Percentiles rank a stretch among this genome's conserved stretches.
phyloP scores from a whole-genome alignment of 2,797 vertebrate genomes.

The Anguilla obscura region DNA sequence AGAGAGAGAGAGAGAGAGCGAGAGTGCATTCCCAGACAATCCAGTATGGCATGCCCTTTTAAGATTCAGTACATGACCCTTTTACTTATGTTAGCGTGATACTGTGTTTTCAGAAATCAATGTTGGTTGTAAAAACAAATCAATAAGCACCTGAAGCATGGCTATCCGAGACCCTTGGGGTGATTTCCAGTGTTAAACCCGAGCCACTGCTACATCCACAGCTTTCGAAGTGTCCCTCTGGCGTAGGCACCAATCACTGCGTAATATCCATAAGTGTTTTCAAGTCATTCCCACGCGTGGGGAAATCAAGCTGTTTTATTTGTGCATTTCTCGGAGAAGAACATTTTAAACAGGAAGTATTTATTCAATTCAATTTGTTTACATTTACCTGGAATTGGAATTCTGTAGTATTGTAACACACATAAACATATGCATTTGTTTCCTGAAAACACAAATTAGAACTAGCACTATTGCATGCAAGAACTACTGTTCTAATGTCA shows the following conservation, averaged over 20 bases:
- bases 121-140: not conserved
- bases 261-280: slow-evolving; percentile 29
- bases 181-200: not conserved
- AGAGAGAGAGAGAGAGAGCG: not conserved
- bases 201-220: not conserved
- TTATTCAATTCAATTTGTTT: slow-evolving; percentile 10
- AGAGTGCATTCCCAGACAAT: not conserved
- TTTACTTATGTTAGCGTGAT: not conserved
- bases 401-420: not conserved
- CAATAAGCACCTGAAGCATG: slow-evolving; percentile 6
- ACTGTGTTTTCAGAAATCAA: not conserved
- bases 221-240: slow-evolving; percentile 8
- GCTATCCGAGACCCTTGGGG: not conserved
- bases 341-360: not conserved
- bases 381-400: too few species aligned
- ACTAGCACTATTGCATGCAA: not conserved
- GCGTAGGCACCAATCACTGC: slow-evolving; percentile 27
- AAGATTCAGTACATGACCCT: not conserved
- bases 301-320: not conserved
- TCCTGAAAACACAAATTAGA: not conserved
- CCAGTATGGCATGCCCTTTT: not conserved
- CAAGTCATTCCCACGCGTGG: slow-evolving; percentile 22
- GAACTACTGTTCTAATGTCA: not conserved
- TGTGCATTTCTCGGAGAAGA: slow-evolving; percentile 21
- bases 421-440: too few species aligned